phyloP scores from a whole-genome alignment of 92 coral and sea anemone species.

The Siderastrea siderea region DNA sequence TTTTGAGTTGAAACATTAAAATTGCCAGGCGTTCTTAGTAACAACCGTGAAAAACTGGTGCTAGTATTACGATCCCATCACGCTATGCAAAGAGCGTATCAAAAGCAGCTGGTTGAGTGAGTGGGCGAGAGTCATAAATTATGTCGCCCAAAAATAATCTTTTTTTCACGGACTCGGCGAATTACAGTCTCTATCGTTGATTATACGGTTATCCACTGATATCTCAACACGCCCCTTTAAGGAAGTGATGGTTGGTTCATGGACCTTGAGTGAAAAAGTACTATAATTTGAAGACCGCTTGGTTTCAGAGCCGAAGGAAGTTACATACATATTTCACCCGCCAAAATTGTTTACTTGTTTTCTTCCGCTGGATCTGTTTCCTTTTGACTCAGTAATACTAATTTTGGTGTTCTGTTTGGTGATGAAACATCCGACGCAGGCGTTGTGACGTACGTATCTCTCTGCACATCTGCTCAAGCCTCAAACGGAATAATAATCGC shows the following conservation, averaged over 20 bases:
- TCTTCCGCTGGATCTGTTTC: neutral
- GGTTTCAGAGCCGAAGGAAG: slow-evolving; percentile 3
- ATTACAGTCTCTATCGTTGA: neutral
- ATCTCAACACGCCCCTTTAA: neutral
- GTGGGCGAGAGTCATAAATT: neutral
- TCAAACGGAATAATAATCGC: neutral
- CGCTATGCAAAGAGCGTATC: neutral
- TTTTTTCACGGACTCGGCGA: neutral
- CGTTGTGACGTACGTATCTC: slow-evolving; percentile 16
- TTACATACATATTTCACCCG: neutral
- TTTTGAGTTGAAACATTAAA: neutral
- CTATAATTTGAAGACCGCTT: slow-evolving; percentile 11
- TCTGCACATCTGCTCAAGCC: slow-evolving; percentile 13
- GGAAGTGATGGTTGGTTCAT: neutral
- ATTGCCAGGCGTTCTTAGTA: slow-evolving; percentile 31
- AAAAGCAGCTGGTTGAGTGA: neutral
- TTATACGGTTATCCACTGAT: neutral
- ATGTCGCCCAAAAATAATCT: neutral
- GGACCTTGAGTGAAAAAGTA: neutral
- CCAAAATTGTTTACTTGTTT: slow-evolving; percentile 10
- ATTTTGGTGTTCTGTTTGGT: neutral
- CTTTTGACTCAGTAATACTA: neutral
- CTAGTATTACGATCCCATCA: slow-evolving; percentile 5
- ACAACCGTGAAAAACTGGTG: slow-evolving; percentile 6
- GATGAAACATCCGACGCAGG: slow-evolving; percentile 11